Evolutionary conservation across 2,113 vertebrate genomes (phyloP), one percentile per base, ranked within the genome.

Genomic region (Heterotilapia buettikoferi): DNA sequence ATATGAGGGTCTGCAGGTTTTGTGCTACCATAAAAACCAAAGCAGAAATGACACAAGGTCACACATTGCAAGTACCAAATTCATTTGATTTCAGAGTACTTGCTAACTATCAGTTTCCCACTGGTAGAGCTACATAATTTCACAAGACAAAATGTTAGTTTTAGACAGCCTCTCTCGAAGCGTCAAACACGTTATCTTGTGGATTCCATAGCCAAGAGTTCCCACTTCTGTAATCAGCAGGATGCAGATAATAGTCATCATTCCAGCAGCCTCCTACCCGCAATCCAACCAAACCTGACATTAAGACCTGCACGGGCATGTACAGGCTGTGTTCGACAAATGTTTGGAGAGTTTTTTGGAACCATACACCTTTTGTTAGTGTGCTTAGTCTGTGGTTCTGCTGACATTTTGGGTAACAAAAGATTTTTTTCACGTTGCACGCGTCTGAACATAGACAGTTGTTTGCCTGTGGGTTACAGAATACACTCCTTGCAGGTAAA

Each of bases 191-290:
- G 38, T 87, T 90, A 88, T 90, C 73, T 86, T 21, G 4, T 6
- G 2, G 7, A 29, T 84, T 84, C 84, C 76, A 7, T 24, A 68
- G 82, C 52, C 50, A 78, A 52, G 76, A 29, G 50, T 85, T 91
- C 86, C 84, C 90, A 86, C 45, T 90, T 89, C 89, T 92, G 3
- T 88, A 92, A 92, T 92, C 84, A 91, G 73, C 89, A 43, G 40
- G 40, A 85, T 85, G 71, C 83, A 87, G 92, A 93, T 94, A 61
- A 87, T 9, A 56, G 45, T 50, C 82, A 16, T 36, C 9, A 24
- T 66, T 81, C 54, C 66, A 10, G 80, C 88, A 85, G 84, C 83
- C 84, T 2, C 80, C 63, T 90, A 86, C 57, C 61, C 3, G 40
- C 11, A 2, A 9, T 54, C 43, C 45, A 2, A 38, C 84, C 83